Evolutionary conservation across 2,888 invertebrate species (phyloP).

Genomic region (Epistrophe eligans): DNA sequence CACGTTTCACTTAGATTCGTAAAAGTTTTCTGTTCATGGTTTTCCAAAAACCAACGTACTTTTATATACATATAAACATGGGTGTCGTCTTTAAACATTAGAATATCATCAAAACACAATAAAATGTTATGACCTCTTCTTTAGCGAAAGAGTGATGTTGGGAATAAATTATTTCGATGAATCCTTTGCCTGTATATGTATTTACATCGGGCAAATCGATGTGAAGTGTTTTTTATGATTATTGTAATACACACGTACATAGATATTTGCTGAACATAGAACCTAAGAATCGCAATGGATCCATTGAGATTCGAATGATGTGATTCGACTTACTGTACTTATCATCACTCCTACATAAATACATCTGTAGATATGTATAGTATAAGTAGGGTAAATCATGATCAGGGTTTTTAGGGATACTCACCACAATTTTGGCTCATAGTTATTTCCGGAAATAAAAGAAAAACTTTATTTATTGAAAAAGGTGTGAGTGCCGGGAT

Average conservation of each 20-base stretch:
- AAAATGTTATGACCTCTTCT: conserved; percentile 23
- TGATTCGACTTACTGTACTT: too few species aligned
- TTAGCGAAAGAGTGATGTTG: not conserved
- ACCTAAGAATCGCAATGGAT: too few species aligned
- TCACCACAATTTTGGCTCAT: too few species aligned
- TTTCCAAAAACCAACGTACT: not conserved
- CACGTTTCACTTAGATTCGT: conserved; percentile 15
- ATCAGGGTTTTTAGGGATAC: too few species aligned
- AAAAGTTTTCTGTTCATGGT: not conserved
- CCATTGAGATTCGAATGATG: too few species aligned
- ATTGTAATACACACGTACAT: not conserved
- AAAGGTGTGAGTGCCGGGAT: too few species aligned
- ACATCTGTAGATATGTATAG: too few species aligned
- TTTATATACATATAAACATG: not conserved
- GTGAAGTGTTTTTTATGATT: not conserved
- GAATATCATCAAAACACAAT: conserved; percentile 34
- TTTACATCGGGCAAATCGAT: not conserved
- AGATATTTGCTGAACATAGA: not conserved
- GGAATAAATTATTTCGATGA: conserved; percentile 21
- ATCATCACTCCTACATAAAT: too few species aligned
- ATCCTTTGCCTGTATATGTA: not conserved
- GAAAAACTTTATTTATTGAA: too few species aligned
- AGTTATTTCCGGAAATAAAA: too few species aligned
- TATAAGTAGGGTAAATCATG: too few species aligned
- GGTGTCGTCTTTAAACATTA: conserved; percentile 2